These are phyloP conservation scores for Schizopygopsis malacanthus DNA, from an alignment of 2,797 vertebrate genomes.

Conservation along the genomic window DNA sequence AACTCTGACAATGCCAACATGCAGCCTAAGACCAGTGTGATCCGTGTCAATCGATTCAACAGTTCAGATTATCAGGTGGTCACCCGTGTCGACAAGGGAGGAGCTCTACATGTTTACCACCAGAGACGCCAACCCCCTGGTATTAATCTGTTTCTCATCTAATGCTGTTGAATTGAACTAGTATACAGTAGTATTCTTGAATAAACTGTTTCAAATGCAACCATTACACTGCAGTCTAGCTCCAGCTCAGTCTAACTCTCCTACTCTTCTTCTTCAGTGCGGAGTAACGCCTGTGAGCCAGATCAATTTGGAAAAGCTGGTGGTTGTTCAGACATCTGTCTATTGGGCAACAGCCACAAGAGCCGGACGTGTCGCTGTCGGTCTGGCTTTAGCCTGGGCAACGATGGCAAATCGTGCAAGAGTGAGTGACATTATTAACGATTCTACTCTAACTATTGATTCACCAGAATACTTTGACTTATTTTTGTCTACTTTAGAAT, in stretches of 20 bases:
- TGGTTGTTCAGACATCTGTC: constrained; percentile 95
- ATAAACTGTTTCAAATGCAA: neutral
- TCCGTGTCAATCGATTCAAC: constrained; percentile 95
- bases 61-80: constrained; percentile 95
- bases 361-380: constrained; percentile 93
- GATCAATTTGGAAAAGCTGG: constrained; percentile 93
- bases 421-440: constrained; percentile 80
- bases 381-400: constrained; percentile 95
- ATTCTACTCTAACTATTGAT: neutral
- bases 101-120: constrained; percentile 95
- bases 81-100: constrained; percentile 94
- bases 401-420: constrained; percentile 96
- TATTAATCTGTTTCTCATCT: constrained; percentile 59
- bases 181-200: neutral
- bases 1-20: constrained; percentile 94
- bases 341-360: constrained; percentile 96
- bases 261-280: constrained; percentile 75
- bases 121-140: constrained; percentile 94
- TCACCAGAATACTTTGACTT: neutral
- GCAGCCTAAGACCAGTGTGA: constrained; percentile 96
- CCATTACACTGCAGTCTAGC: neutral
- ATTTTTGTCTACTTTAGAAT: neutral
- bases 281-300: constrained; percentile 92
- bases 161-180: neutral
- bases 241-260: neutral